Evolutionary conservation across 1,140 invertebrate genomes (phyloP).

Genomic region (Papilio aristodemus): DNA sequence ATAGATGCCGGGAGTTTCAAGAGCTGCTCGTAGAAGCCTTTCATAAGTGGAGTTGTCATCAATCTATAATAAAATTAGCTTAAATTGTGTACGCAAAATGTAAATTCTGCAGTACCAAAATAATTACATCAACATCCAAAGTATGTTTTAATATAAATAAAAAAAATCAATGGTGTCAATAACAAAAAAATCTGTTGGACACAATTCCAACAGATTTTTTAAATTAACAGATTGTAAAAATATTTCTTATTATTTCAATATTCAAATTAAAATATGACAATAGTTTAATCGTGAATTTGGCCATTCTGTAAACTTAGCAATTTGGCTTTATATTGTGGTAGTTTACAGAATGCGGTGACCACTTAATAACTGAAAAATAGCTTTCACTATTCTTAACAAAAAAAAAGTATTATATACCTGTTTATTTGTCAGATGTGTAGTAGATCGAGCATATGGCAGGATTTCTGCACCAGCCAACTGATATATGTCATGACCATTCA

Average conservation of each 20-base stretch:
- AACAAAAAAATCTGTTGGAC: no score
- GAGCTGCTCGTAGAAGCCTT: conserved; percentile 88
- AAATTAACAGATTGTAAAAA: no score
- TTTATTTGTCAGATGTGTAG: conserved; percentile 91
- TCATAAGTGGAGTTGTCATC: conserved; percentile 90
- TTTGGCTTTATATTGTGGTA: no score
- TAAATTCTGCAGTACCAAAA: background rate
- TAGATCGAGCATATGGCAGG: conserved; percentile 91
- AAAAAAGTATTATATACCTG: conserved; percentile 55
- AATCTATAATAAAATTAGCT: conserved; percentile 77
- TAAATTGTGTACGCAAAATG: background rate
- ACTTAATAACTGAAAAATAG: background rate
- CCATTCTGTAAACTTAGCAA: no score
- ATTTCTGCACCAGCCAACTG: conserved; percentile 91
- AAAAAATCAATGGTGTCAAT: no score
- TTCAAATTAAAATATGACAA: no score
- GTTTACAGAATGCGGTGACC: background rate
- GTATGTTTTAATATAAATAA: no score
- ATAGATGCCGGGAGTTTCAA: conserved; percentile 92
- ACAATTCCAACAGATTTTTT: no score
- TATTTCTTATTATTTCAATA: no score
- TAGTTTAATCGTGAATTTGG: no score
- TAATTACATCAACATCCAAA: no score
- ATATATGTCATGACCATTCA: conserved; percentile 93
- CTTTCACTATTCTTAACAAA: background rate